Evolutionary conservation across 53 echinoderm and acorn worm species (phyloP).

Genomic region (Mesocentrotus franciscanus): DNA sequence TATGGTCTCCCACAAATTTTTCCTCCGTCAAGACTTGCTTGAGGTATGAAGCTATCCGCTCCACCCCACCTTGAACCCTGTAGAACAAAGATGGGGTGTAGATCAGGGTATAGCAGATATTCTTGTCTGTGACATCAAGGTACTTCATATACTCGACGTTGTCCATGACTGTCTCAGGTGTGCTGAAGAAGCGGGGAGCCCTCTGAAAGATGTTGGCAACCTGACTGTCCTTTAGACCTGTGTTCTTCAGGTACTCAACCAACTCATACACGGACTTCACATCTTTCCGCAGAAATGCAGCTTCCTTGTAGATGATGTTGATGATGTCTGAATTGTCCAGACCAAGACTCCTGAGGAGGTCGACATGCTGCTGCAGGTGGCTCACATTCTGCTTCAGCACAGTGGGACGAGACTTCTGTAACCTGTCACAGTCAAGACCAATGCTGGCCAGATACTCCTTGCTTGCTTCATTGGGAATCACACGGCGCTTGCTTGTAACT

Average conservation of each 20-base stretch:
- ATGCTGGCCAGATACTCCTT: conserved; percentile 70
- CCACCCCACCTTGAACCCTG: conserved; percentile 73
- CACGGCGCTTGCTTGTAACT: background rate
- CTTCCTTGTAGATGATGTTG: conserved; percentile 68
- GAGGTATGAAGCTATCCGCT: conserved; percentile 70
- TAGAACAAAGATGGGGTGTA: conserved; percentile 82
- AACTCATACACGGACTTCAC: conserved; percentile 56
- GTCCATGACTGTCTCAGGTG: conserved; percentile 68
- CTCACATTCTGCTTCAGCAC: conserved; percentile 68
- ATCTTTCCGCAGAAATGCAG: conserved; percentile 62
- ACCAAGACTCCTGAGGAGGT: conserved; percentile 67
- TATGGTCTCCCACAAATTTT: conserved; percentile 61
- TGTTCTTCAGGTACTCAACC: conserved; percentile 73
- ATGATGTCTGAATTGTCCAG: conserved; percentile 61
- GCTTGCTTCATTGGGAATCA: conserved; percentile 66
- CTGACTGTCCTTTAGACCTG: conserved; percentile 67
- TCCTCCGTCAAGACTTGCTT: conserved; percentile 74
- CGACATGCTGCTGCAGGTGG: conserved; percentile 62
- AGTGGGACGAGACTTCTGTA: conserved; percentile 65
- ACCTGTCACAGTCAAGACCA: conserved; percentile 64
- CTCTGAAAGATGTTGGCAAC: conserved; percentile 83
- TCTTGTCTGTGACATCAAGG: conserved; percentile 75
- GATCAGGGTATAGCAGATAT: conserved; percentile 72
- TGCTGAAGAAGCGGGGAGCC: conserved; percentile 80
- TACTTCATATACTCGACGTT: conserved; percentile 77